Conservation (phyloP, 2,888 invertebrate genomes). For the Drosophila colorata region DNA sequence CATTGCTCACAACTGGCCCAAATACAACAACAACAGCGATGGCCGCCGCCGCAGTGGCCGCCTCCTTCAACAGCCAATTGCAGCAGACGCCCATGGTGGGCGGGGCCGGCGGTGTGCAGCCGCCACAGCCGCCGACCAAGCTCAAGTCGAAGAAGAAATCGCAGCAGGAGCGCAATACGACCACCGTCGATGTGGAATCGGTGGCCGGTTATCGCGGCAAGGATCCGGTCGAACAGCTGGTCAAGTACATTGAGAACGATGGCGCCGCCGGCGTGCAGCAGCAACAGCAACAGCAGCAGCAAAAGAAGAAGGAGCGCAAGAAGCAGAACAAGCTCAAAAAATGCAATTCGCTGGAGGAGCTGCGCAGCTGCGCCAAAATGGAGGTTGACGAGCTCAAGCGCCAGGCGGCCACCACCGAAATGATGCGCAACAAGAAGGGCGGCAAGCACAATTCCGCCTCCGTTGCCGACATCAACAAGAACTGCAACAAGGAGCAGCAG, state of each 20-base stretch:
- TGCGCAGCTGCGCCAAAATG: slow-evolving; percentile 90
- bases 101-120: neutral
- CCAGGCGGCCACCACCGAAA: slow-evolving; percentile 82
- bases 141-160: slow-evolving; percentile 86
- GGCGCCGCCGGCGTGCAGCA: slow-evolving; percentile 36
- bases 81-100: slow-evolving; percentile 47
- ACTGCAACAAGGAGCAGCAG: slow-evolving; percentile 63
- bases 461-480: slow-evolving; percentile 79
- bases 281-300: slow-evolving; percentile 62
- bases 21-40: slow-evolving; percentile 64
- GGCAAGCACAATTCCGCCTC: slow-evolving; percentile 78
- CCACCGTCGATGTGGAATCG: slow-evolving; percentile 86
- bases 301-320: slow-evolving; percentile 86
- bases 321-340: slow-evolving; percentile 87
- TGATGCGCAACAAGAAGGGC: slow-evolving; percentile 75
- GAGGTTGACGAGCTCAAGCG: slow-evolving; percentile 88
- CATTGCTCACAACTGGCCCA: slow-evolving; percentile 56
- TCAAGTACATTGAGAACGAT: slow-evolving; percentile 91
- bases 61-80: slow-evolving; percentile 62
- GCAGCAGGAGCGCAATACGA: slow-evolving; percentile 86
- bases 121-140: slow-evolving; percentile 60
- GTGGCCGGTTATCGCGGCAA: slow-evolving; percentile 93
- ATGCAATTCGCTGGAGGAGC: slow-evolving; percentile 92
- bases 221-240: slow-evolving; percentile 91
- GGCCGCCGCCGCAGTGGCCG: slow-evolving; percentile 66